Base-by-base conservation (phyloP, 2,797 vertebrate species). In the Nothura maculosa region DNA sequence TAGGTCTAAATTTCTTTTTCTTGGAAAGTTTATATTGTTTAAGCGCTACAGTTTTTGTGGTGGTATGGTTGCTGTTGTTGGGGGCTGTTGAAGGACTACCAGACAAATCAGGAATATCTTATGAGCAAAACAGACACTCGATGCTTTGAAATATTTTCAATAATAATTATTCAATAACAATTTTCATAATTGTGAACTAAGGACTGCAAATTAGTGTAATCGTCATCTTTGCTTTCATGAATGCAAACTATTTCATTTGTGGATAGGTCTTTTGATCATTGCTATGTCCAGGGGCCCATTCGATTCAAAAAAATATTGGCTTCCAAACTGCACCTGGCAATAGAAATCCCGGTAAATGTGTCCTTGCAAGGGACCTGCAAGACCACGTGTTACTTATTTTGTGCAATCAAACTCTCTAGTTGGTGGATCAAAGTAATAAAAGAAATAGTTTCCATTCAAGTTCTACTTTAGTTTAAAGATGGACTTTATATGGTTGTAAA, bases 401-500 rank as follows among this genome's bases (percentile, higher is more conserved):
- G 80, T 74, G 80, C 74, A 81, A 42, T 68, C 43, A 43, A 81
- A 74, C 63, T 68, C 69, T 87, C 60, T 83, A 83, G 90, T 86
- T 91, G 85, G 70, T n/a, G 3, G 52, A 60, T 93, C 86, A 70
- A 95, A 87, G 81, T 84, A 47, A 84, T 94, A 0, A 6, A 54
- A 82, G 75, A 28, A 81, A 38, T 69, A 4, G 12, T 92, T 96
- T 91, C 45, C 9, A 12, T 63, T 87, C 82, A 68, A n/a, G 18
- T 64, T 63, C 74, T 94, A 27, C 45, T 94, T 87, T 89, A 80
- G 69, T 82, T 92, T 87, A 68, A 93, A 86, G 74, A 70, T 86
- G 78, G 83, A 81, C 67, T 94, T 92, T 67, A 92, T 61, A 78
- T 61, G 80, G 62, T 70, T 74, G 81, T 87, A 94, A 87, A 94